Evolutionary conservation across 1,140 invertebrate species (phyloP).

Genomic region (Pseudomyrmex sp.): DNA sequence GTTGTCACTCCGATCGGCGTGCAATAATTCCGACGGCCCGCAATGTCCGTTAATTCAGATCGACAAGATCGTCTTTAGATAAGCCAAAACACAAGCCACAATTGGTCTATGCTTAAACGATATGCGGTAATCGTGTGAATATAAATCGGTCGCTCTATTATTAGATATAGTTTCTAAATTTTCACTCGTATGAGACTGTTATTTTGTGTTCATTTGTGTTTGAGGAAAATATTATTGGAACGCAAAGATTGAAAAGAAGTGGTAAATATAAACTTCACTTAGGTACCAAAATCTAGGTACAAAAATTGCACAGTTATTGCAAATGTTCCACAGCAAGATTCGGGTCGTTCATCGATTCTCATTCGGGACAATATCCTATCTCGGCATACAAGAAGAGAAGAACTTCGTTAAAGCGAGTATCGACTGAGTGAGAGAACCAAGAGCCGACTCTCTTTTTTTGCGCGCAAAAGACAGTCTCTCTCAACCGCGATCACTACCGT

Average conservation of each 20-base stretch:
- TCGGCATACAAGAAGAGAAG: not conserved
- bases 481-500: not conserved
- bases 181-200: too few species aligned
- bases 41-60: constrained; percentile 56
- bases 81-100: not conserved
- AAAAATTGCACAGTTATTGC: too few species aligned
- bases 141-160: not conserved
- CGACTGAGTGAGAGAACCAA: constrained; percentile 41
- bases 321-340: not conserved
- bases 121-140: not conserved
- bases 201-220: not conserved
- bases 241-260: too few species aligned
- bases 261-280: not conserved
- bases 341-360: constrained; percentile 40
- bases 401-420: constrained; percentile 42
- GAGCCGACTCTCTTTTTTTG: constrained; percentile 7
- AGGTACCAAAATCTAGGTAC: too few species aligned
- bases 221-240: not conserved
- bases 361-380: not conserved
- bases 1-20: constrained; percentile 56
- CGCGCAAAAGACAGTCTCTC: constrained; percentile 29
- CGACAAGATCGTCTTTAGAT: constrained; percentile 36
- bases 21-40: constrained; percentile 54
- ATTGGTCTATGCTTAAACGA: not conserved
- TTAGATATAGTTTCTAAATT: too few species aligned